Base-by-base conservation (phyloP, 2,888 invertebrate genomes). In the Dioctria linearis region DNA sequence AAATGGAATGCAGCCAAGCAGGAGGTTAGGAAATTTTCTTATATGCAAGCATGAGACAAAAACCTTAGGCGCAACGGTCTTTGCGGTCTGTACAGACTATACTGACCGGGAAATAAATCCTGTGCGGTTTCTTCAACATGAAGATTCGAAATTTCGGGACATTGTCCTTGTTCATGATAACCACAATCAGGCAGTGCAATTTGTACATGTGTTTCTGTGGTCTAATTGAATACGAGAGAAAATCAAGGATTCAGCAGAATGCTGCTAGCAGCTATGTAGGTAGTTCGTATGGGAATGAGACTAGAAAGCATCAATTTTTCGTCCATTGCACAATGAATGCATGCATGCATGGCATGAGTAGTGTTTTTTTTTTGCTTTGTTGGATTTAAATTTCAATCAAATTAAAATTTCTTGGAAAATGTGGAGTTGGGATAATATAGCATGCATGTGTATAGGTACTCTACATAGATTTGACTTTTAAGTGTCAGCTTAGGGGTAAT, bases 151-250 rank as follows among this genome's bases (percentile, higher is more conserved):
- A 43, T 63, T 61, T 40, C 57, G 49, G 76, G 76, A 76, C 76
- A 63, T 63, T 76, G 61, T 63, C 76, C 76, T 46, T 63, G 76
- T 63, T 76, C 63, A 46, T 46, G 57, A 25, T 63, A 39, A 63
- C 76, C 76, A 63, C 76, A 76, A 49, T 76, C 76, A 46, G 49
- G 61, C 37, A 39, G 76, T 76, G 63, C 76, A 63, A 76, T 76
- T 76, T 76, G 76, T 76, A 76, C 76, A 76, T 76, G 76, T 76
- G 76, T 76, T 76, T 49, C 49, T 76, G 76, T 37, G 76, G 76
- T 59, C 63, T 63, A 61, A 76, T 76, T 63, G 76, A 76, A 76
- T 76, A 39, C 61, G 63, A 76, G 25, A 25, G 46, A 71, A 39
- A 25, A 25, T 49, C n/a, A 49, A 63, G 63, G 13, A 25, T 25